Evolutionary conservation across 1,140 invertebrate genomes (phyloP).

Genomic region (Anastatus disparis): DNA sequence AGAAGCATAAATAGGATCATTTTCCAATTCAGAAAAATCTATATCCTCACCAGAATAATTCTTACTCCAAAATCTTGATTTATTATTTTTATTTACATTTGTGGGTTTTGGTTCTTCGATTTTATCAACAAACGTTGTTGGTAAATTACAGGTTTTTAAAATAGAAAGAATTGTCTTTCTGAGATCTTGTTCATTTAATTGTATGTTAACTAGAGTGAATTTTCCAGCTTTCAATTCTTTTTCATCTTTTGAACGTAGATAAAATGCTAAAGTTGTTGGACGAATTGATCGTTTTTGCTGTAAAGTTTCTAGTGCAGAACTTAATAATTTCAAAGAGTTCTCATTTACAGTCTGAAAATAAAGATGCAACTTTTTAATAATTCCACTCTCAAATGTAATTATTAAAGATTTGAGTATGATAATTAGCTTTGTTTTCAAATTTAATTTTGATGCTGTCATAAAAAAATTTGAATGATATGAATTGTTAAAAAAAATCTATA

Average conservation of each 20-base stretch:
- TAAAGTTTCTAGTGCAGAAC: slow-evolving; percentile 82
- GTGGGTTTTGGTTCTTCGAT: slow-evolving; percentile 62
- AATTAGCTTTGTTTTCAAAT: no score
- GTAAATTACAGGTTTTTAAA: slow-evolving; percentile 82
- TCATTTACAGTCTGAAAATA: slow-evolving; percentile 87
- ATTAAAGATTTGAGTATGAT: no score
- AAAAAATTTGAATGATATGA: no score
- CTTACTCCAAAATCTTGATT: slow-evolving; percentile 49
- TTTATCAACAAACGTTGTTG: slow-evolving; percentile 85
- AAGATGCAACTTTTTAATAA: no score
- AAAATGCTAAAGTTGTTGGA: slow-evolving; percentile 78
- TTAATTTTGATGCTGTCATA: no score
- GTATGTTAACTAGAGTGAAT: slow-evolving; percentile 79
- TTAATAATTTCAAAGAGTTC: slow-evolving; percentile 87
- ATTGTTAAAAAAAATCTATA: no score
- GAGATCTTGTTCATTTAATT: slow-evolving; percentile 75
- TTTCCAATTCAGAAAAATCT: slow-evolving; percentile 67
- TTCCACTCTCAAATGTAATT: no score
- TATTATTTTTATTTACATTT: slow-evolving; percentile 37
- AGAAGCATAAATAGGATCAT: slow-evolving; percentile 68
- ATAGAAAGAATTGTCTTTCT: slow-evolving; percentile 81
- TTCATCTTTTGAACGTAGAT: slow-evolving; percentile 73
- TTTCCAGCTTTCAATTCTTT: slow-evolving; percentile 72
- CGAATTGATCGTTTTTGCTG: slow-evolving; percentile 72
- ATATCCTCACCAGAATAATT: slow-evolving; percentile 52